These are phyloP conservation scores for Coecobrya sp. DNA, from an alignment of 2,888 invertebrate genomes.

Conservation along the genomic window DNA sequence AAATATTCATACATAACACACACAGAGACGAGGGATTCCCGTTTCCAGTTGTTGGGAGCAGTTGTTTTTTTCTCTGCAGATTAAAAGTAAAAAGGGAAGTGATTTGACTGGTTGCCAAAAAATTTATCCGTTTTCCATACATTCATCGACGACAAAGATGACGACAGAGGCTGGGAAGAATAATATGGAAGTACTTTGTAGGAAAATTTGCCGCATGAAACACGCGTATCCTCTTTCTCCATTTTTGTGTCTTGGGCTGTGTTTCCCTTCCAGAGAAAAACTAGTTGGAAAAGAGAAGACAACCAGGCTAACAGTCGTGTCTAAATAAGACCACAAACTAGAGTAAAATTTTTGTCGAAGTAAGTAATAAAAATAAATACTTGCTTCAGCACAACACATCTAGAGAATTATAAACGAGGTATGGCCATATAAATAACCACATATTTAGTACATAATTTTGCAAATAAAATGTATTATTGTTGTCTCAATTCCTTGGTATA, in stretches of 20 bases:
- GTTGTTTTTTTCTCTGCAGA: conserved; percentile 65
- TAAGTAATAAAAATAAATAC: conserved; percentile 17
- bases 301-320: not conserved
- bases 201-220: conserved; percentile 38
- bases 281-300: conserved; percentile 24
- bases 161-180: not conserved
- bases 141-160: conserved; percentile 52
- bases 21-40: not conserved
- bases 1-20: conserved; percentile 23
- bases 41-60: conserved; percentile 19
- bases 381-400: not conserved
- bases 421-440: conserved; percentile 38
- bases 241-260: not conserved
- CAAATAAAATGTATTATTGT: conserved; percentile 58
- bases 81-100: conserved; percentile 77
- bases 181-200: not conserved
- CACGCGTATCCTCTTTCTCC: conserved; percentile 23
- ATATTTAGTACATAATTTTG: conserved; percentile 30
- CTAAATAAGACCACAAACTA: conserved; percentile 20
- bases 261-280: not conserved
- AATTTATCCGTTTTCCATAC: conserved; percentile 73
- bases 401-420: conserved; percentile 10
- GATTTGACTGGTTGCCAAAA: conserved; percentile 78
- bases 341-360: conserved; percentile 21
- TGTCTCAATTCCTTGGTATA: not conserved